Evolutionary conservation across 2,888 invertebrate genomes (phyloP).

Genomic region (Caenorhabditis imperialis): DNA sequence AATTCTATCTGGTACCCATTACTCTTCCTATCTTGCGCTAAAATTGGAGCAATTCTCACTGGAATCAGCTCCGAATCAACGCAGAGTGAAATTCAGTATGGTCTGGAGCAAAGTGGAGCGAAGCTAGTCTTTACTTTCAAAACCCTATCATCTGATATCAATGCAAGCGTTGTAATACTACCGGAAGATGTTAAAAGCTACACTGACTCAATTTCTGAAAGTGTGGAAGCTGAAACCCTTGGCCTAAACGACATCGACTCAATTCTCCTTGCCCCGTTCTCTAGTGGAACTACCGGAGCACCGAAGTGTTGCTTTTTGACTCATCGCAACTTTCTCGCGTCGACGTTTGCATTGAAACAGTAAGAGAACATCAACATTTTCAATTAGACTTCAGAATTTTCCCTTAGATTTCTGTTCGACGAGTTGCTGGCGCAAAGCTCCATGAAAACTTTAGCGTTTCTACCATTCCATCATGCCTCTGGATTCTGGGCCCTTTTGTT

Average conservation of each 20-base stretch:
- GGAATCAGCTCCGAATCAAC: conserved; percentile 62
- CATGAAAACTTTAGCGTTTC: conserved; percentile 67
- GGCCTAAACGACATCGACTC: conserved; percentile 35
- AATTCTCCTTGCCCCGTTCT: conserved; percentile 64
- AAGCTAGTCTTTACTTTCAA: conserved; percentile 24
- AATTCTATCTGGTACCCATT: conserved; percentile 68
- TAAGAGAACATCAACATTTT: no score
- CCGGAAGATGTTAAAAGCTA: conserved; percentile 11
- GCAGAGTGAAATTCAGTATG: conserved; percentile 40
- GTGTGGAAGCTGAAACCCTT: background rate
- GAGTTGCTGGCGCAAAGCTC: conserved; percentile 32
- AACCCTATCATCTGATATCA: no score
- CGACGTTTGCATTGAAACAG: conserved; percentile 69
- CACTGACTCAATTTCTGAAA: conserved; percentile 1
- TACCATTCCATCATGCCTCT: conserved; percentile 74
- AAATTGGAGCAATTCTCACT: conserved; percentile 63
- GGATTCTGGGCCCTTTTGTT: conserved; percentile 75
- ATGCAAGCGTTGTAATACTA: conserved; percentile 6
- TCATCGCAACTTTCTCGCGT: conserved; percentile 72
- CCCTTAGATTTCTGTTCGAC: conserved; percentile 60
- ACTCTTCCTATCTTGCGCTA: conserved; percentile 62
- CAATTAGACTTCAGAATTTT: background rate
- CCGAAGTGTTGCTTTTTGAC: conserved; percentile 74
- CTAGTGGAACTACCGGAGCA: conserved; percentile 70
- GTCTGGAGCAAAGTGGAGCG: conserved; percentile 26